Evolutionary conservation across 2,113 vertebrate genomes (phyloP), one percentile per base, ranked within the genome.

Genomic region (Nerophis ophidion): DNA sequence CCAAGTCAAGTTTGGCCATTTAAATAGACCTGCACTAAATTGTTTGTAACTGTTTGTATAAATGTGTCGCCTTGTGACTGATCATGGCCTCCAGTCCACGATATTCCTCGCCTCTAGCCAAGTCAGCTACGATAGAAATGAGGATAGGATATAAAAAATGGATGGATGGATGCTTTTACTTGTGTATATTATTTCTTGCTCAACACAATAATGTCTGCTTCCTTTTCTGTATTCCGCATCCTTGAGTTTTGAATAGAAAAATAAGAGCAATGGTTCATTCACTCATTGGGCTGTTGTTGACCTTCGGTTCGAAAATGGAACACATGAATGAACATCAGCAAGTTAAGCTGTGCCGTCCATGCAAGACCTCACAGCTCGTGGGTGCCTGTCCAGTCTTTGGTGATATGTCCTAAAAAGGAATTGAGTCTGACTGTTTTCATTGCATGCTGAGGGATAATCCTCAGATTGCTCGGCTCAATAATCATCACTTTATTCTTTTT

Each of bases 401-500:
- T 1, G 9, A 17, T 33, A 47, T 58, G 49, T 68, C 65, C 64
- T 67, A n/a, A 68, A 16, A 71, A 49, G 67, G 61, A 40, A 44
- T 10, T 59, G 46, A 64, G 35, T 45, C 61, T 45, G 51, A 47
- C 50, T 57, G 36, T 53, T 66, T 61, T 78, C 57, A 66, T 51
- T 62, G 62, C 66, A 70, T 65, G 64, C 65, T 70, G 61, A 54
- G 57, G 60, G 65, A 69, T 80, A 78, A 83, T 81, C 79, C 79
- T 45, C 64, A 65, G 48, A 66, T 64, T 48, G 71, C 65, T 65
- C 66, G 65, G 68, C 19, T 68, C 61, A 70, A 55, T 65, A 38
- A 52, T 74, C 74, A 82, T 85, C 61, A 68, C 48, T 70, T 72
- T 65, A 80, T 83, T 83, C 74, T 63, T 63, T 50, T 79, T 33